Conservation (phyloP, 2,888 invertebrate genomes). For the Heliconius ethilla region DNA sequence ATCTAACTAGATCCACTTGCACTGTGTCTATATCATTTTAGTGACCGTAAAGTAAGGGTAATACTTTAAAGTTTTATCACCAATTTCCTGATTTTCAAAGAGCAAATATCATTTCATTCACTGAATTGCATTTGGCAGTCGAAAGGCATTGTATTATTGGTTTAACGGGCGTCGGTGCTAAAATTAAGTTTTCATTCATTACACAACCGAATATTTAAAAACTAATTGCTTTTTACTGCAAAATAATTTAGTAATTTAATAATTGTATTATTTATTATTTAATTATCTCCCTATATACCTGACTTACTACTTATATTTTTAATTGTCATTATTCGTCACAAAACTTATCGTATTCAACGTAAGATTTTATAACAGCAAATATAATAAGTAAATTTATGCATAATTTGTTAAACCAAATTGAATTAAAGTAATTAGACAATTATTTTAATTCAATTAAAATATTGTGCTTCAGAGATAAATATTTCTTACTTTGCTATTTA, state of each 20-base stretch:
- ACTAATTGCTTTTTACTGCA: not conserved
- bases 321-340: not conserved
- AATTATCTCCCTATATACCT: not conserved
- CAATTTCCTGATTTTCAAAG: conserved; percentile 22
- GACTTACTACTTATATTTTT: not conserved
- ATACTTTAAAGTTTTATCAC: conserved; percentile 13
- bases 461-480: not conserved
- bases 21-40: no score
- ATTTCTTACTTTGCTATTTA: not conserved
- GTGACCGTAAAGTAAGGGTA: not conserved
- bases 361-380: no score
- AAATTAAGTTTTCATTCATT: conserved; percentile 26
- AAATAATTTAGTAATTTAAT: not conserved
- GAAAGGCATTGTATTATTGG: conserved; percentile 23
- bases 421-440: not conserved
- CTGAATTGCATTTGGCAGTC: conserved; percentile 33
- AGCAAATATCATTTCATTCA: conserved; percentile 20
- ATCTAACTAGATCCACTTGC: not conserved
- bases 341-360: no score
- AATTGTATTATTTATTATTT: not conserved
- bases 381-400: no score
- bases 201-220: not conserved
- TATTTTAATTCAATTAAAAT: not conserved
- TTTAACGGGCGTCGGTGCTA: conserved; percentile 16
- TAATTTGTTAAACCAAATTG: no score